These are phyloP conservation scores for Noctua comes DNA, from an alignment of 2,888 invertebrate genomes.

Conservation along the genomic window DNA sequence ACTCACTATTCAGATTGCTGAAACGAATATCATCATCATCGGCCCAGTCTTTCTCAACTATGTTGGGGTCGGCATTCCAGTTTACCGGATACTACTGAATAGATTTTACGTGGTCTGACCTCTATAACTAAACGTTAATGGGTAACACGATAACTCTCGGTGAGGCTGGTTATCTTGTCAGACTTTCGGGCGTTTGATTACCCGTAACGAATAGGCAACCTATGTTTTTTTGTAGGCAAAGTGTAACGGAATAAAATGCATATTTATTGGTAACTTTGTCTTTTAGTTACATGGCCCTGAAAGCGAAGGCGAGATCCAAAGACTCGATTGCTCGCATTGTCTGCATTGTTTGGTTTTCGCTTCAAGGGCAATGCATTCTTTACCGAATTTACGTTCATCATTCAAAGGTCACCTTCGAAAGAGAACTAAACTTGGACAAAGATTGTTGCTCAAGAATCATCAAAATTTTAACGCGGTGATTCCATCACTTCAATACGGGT, in stretches of 20 bases:
- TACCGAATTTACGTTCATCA: not conserved
- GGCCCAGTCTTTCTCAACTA: not conserved
- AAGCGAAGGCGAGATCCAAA: not conserved
- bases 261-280: not conserved
- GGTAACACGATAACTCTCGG: not conserved
- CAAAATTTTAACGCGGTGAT: too few relatives aligned
- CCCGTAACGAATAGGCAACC: not conserved
- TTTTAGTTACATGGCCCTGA: slow-evolving; percentile 5
- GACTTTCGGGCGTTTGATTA: not conserved
- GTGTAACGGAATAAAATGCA: slow-evolving; percentile 14
- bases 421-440: not conserved
- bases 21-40: not conserved
- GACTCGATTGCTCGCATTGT: not conserved
- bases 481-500: not conserved
- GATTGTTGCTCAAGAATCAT: not conserved
- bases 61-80: too few relatives aligned
- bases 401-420: not conserved
- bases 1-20: not conserved
- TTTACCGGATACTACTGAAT: not conserved
- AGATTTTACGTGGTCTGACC: not conserved
- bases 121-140: too few relatives aligned
- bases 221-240: not conserved
- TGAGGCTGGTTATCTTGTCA: not conserved
- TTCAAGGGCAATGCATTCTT: not conserved
- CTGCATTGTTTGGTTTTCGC: not conserved